Conservation (phyloP, 1,140 invertebrate genomes). For the Reticulitermes speratus region DNA sequence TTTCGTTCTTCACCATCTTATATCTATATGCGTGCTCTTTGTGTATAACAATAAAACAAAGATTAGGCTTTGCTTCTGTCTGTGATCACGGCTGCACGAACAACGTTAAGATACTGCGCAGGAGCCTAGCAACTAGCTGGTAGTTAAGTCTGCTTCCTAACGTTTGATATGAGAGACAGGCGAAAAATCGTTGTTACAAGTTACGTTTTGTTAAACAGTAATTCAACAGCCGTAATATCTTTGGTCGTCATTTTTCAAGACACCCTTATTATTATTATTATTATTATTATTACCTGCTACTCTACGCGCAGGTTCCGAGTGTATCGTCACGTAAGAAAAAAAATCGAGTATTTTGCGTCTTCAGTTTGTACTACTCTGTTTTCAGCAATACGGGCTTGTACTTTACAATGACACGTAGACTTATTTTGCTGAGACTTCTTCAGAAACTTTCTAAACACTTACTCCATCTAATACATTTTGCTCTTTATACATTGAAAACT, state of each 20-base stretch:
- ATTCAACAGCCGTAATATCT: neutral
- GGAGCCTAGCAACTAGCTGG: neutral
- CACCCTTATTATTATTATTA: neutral
- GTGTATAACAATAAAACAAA: neutral
- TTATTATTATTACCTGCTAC: too few relatives aligned
- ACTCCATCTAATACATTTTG: too few relatives aligned
- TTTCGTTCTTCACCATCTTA: neutral
- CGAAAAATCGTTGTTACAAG: neutral
- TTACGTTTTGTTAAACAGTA: neutral
- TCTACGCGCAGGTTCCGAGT: too few relatives aligned
- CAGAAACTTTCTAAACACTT: too few relatives aligned
- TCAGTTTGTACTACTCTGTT: too few relatives aligned
- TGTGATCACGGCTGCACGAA: too few relatives aligned
- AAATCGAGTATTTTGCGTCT: too few relatives aligned
- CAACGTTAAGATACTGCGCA: neutral
- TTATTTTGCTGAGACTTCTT: too few relatives aligned
- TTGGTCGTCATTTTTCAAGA: neutral
- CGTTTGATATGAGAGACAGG: neutral
- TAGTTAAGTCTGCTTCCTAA: neutral
- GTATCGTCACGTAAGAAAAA: too few relatives aligned
- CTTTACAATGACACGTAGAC: too few relatives aligned
- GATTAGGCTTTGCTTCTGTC: neutral
- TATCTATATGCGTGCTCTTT: neutral
- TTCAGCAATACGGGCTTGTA: too few relatives aligned
- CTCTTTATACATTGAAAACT: too few relatives aligned